These are phyloP conservation scores for Parasteatoda lunata DNA, from an alignment of 2,888 invertebrate species.

Conservation along the genomic window DNA sequence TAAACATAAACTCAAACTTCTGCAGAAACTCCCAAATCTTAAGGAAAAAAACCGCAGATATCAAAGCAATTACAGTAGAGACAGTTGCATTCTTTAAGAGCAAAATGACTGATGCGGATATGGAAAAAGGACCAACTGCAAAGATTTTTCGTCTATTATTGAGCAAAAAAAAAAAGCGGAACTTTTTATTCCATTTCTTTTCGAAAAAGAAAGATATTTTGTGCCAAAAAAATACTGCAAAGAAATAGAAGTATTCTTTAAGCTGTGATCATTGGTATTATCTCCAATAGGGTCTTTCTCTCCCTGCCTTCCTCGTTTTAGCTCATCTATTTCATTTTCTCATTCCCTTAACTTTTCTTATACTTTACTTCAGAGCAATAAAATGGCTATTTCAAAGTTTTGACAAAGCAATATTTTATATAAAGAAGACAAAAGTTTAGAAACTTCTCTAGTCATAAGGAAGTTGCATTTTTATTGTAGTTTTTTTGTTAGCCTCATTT, in stretches of 20 bases:
- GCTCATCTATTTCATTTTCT: background rate
- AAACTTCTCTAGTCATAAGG: background rate
- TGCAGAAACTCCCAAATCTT: too few species aligned
- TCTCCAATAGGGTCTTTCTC: conserved; percentile 28
- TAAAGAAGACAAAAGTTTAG: conserved; percentile 1
- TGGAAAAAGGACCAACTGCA: background rate
- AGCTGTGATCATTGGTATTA: conserved; percentile 44
- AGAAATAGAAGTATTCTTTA: conserved; percentile 34
- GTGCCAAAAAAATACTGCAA: conserved; percentile 16
- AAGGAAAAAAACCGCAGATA: too few species aligned
- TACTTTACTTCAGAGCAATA: background rate
- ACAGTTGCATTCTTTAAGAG: too few species aligned
- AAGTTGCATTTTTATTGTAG: too few species aligned
- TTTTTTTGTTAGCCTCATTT: too few species aligned
- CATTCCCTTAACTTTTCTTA: background rate
- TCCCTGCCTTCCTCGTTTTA: background rate
- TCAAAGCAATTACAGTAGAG: too few species aligned
- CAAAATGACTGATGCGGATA: conserved; percentile 1
- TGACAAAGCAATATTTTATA: background rate
- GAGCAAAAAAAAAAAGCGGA: background rate
- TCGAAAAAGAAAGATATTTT: background rate
- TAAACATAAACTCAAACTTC: too few species aligned
- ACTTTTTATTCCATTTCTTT: background rate
- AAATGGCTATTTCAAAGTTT: conserved; percentile 1
- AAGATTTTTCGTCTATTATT: background rate